Evolutionary conservation across 2,888 invertebrate genomes (phyloP).

Genomic region (Ophion costatus): DNA sequence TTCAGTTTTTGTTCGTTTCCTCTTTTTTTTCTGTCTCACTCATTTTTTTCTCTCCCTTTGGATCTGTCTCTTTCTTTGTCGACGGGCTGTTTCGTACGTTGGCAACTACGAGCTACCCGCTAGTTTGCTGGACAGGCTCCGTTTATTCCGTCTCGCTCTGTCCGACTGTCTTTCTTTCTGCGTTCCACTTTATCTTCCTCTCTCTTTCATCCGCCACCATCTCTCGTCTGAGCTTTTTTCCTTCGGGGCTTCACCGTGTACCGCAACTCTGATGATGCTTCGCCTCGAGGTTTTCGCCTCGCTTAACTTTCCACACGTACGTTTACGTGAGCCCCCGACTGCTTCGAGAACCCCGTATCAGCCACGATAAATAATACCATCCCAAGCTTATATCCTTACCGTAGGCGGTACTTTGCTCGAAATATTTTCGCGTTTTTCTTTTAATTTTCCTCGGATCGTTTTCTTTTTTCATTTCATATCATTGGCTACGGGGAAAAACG

Average conservation of each 20-base stretch:
- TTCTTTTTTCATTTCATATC: not conserved
- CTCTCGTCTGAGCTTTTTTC: slow-evolving; percentile 50
- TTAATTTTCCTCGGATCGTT: slow-evolving; percentile 9
- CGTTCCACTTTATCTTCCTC: slow-evolving; percentile 12
- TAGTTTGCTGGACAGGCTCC: slow-evolving; percentile 54
- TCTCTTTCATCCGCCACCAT: slow-evolving; percentile 34
- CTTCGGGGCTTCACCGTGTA: slow-evolving; percentile 41
- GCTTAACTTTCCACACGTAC: slow-evolving; percentile 57
- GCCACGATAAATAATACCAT: slow-evolving; percentile 47
- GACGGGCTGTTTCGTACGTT: slow-evolving; percentile 46
- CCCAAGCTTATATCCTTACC: slow-evolving; percentile 30
- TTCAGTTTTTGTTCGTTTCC: slow-evolving; percentile 63
- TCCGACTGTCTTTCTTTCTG: slow-evolving; percentile 32
- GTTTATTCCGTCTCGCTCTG: slow-evolving; percentile 27
- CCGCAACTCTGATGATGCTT: slow-evolving; percentile 55
- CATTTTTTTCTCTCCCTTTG: not conserved
- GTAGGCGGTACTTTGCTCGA: not conserved
- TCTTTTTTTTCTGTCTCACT: slow-evolving; percentile 51
- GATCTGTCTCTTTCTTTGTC: slow-evolving; percentile 14
- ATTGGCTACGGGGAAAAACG: not conserved
- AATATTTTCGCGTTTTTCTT: slow-evolving; percentile 9
- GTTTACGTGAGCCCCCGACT: slow-evolving; percentile 17
- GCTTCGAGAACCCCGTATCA: slow-evolving; percentile 30
- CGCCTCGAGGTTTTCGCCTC: slow-evolving; percentile 50
- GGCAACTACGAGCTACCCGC: slow-evolving; percentile 55